These are phyloP conservation scores for Fulmarus glacialis DNA, from an alignment of 2,113 vertebrate genomes.

Conservation along the genomic window DNA sequence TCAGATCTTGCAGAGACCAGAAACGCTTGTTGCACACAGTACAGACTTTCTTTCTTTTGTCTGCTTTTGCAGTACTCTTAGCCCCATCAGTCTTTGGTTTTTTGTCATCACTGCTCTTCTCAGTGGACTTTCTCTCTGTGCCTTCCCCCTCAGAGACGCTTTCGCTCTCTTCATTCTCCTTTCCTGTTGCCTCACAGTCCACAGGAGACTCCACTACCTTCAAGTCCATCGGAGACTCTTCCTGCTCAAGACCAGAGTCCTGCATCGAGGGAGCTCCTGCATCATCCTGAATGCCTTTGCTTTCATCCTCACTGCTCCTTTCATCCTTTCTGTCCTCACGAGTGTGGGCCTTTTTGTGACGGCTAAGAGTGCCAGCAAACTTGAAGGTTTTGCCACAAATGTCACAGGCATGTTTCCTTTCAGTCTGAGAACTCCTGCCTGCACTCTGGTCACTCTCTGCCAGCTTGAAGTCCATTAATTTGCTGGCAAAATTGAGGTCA, in stretches of 20 bases:
- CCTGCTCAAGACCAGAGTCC: constrained; percentile 47
- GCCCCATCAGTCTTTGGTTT: constrained; percentile 85
- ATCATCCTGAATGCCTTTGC: constrained; percentile 18
- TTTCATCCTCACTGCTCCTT: constrained; percentile 56
- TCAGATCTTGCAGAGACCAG: constrained; percentile 98
- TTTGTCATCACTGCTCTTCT: constrained; percentile 84
- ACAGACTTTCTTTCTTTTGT: constrained; percentile 98
- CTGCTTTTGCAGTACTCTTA: constrained; percentile 80
- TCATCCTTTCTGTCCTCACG: constrained; percentile 73
- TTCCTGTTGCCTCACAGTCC: constrained; percentile 57
- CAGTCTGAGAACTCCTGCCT: constrained; percentile 66
- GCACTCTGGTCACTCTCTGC: constrained; percentile 65
- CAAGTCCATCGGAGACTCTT: constrained; percentile 56
- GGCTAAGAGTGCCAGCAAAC: constrained; percentile 89
- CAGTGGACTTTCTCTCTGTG: constrained; percentile 74
- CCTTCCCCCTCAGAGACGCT: constrained; percentile 82
- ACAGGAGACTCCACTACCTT: constrained; percentile 66
- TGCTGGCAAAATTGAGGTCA: constrained; percentile 94
- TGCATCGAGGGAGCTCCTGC: constrained; percentile 28
- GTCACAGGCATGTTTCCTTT: constrained; percentile 86
- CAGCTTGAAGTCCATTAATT: constrained; percentile 95
- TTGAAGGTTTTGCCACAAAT: constrained; percentile 93
- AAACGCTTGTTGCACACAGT: constrained; percentile 93
- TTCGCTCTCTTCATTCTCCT: constrained; percentile 76
- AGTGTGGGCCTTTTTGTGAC: constrained; percentile 89